Evolutionary conservation across 2,113 vertebrate genomes (phyloP), one percentile per base, ranked within the genome.

Genomic region (Pantherophis guttatus): DNA sequence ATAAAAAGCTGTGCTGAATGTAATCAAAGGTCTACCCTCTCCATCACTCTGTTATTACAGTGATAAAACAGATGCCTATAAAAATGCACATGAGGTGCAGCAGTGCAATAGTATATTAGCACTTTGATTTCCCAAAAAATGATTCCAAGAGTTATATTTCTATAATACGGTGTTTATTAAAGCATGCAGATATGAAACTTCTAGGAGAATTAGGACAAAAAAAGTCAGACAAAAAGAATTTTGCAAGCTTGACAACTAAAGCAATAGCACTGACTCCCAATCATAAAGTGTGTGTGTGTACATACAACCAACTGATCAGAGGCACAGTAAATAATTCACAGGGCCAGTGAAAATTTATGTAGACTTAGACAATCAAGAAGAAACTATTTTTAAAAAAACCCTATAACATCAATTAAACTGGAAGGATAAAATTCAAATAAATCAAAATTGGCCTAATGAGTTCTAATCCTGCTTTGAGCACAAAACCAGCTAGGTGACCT

Each of bases 391-490:
- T 9, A 2, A 53, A 93, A 96, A 65, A 65, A 95, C 95, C 89
- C 95, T 53, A 88, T 92, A 93, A 91, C 48, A 11, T 70, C 62
- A 86, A 33, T 29, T 24, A 29, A 88, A 8, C 58, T 90, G n/a
- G 58, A 59, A 86, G 26, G 52, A 93, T 93, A 94, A 93, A 95
- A 95, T 88, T 94, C 59, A 94, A 90, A 50, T 95, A 92, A 94
- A 53, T 91, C 90, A 94, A 39, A 90, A 94, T 94, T 94, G 95
- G 59, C 87, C 95, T 48, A 59, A 21, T 75, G 94, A 91, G 59
- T 65, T 65, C 3, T 29, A 65, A 65, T 65, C 10, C 59, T 29
- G 10, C 26, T 65, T 65, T 65, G 59, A 29, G 26, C 24, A 1
- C 10, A 65, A 29, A 65, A 24, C 59, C 59, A 62, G 9, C 1